A percentile compares a stretch with the other conserved stretches of the same genome.
Conservation (phyloP, 1,140 invertebrate species). For the Stegodyphus dumicola region DNA sequence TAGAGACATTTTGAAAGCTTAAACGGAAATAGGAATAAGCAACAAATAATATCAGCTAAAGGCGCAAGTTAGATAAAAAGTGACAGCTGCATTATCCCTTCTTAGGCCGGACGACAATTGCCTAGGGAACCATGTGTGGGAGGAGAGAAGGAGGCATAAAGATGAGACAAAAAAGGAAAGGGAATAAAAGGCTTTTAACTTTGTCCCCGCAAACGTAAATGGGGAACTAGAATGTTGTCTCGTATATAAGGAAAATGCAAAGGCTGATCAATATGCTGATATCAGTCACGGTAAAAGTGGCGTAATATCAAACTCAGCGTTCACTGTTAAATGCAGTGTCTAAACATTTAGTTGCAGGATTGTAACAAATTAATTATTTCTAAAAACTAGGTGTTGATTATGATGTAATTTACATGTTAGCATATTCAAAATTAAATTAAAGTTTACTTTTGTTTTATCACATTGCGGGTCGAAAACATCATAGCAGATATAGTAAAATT, state of each 20-base stretch:
- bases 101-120: conserved; percentile 45
- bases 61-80: conserved; percentile 42
- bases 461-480: too few species aligned
- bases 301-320: too few species aligned
- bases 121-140: conserved; percentile 5
- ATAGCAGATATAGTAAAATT: too few species aligned
- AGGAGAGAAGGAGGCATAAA: not conserved
- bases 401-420: too few species aligned
- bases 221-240: conserved; percentile 46
- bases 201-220: conserved; percentile 56
- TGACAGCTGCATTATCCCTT: conserved; percentile 55
- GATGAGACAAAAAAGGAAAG: conserved; percentile 35
- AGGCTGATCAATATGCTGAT: conserved; percentile 38
- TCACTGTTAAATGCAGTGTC: too few species aligned
- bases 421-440: too few species aligned
- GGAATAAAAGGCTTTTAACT: conserved; percentile 53
- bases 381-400: too few species aligned
- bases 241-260: conserved; percentile 25
- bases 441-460: too few species aligned
- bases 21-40: conserved; percentile 47
- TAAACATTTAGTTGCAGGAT: too few species aligned
- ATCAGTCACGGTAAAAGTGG: too few species aligned
- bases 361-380: too few species aligned
- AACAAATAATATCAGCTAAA: conserved; percentile 50
- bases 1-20: conserved; percentile 53